These are phyloP conservation scores for Sigmodon hispidus DNA, from an alignment of 2,113 vertebrate species.

Conservation along the genomic window DNA sequence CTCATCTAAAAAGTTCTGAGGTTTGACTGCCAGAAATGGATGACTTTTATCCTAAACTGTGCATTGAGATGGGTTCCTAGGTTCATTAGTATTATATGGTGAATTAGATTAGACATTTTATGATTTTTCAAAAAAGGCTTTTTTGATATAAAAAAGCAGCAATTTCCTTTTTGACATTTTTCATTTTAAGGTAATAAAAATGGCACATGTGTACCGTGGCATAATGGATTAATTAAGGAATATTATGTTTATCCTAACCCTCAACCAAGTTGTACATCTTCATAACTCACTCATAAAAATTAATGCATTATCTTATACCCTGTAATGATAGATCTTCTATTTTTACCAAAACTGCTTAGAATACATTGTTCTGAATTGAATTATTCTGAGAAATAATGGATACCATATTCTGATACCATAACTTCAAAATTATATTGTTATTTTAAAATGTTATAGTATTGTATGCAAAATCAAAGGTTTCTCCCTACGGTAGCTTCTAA, in stretches of 20 bases:
- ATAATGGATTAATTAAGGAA: constrained; percentile 89
- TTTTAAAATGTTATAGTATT: constrained; percentile 82
- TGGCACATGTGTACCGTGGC: constrained; percentile 82
- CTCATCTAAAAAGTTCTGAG: constrained; percentile 65
- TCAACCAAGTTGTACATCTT: constrained; percentile 84
- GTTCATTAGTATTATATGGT: constrained; percentile 84
- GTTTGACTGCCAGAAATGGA: constrained; percentile 76
- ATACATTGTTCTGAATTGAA: constrained; percentile 85
- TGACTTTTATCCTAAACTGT: constrained; percentile 81
- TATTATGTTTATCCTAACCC: constrained; percentile 87
- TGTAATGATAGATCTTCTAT: constrained; percentile 79
- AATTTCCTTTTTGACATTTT: constrained; percentile 81
- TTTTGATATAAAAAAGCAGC: constrained; percentile 77
- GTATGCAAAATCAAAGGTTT: constrained; percentile 72
- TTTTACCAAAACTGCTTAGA: constrained; percentile 86
- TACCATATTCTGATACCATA: constrained; percentile 66
- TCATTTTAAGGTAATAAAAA: constrained; percentile 87
- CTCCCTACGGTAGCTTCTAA: constrained; percentile 77
- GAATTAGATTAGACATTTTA: constrained; percentile 82
- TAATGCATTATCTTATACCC: constrained; percentile 83
- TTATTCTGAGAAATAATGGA: constrained; percentile 79
- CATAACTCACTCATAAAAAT: constrained; percentile 88
- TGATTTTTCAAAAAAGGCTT: constrained; percentile 81
- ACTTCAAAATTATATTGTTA: constrained; percentile 80
- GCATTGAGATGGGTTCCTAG: constrained; percentile 81